Evolutionary conservation across 2,113 vertebrate species (phyloP).

Genomic region (Climacteris rufus): DNA sequence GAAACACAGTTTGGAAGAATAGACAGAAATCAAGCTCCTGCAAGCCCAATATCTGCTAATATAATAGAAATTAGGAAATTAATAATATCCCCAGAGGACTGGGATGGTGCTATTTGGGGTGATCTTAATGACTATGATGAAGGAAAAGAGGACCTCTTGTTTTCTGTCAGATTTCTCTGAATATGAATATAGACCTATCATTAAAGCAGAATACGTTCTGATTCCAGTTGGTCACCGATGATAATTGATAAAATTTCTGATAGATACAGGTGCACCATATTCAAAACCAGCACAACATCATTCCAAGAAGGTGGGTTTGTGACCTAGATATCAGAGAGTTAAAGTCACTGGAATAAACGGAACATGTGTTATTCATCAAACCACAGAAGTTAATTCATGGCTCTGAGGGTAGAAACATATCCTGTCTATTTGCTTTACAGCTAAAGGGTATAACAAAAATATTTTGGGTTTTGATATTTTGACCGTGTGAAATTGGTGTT

Average conservation of each 20-base stretch:
- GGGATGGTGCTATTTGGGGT: not conserved
- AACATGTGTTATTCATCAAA: not conserved
- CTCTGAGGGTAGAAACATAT: not conserved
- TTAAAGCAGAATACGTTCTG: not conserved
- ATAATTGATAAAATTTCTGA: not conserved
- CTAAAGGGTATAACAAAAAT: not conserved
- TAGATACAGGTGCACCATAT: too few species aligned
- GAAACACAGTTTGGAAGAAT: not conserved
- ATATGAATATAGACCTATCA: not conserved
- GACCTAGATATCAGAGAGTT: not conserved
- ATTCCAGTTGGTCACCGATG: not conserved
- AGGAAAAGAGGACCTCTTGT: not conserved
- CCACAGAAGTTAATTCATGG: not conserved
- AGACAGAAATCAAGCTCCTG: not conserved
- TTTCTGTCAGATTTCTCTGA: not conserved
- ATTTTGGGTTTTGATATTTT: not conserved
- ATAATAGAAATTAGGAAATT: not conserved
- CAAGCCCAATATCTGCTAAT: fast-evolving
- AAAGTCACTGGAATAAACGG: not conserved
- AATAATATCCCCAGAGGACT: not conserved
- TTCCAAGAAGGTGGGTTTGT: not conserved
- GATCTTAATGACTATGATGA: not conserved
- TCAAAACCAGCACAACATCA: not conserved
- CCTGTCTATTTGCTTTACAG: not conserved
- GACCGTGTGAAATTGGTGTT: not conserved